Percentiles rank a stretch among this genome's conserved stretches.
Evolutionary conservation across 2,113 vertebrate genomes (phyloP).

Genomic region (Cairina moschata): DNA sequence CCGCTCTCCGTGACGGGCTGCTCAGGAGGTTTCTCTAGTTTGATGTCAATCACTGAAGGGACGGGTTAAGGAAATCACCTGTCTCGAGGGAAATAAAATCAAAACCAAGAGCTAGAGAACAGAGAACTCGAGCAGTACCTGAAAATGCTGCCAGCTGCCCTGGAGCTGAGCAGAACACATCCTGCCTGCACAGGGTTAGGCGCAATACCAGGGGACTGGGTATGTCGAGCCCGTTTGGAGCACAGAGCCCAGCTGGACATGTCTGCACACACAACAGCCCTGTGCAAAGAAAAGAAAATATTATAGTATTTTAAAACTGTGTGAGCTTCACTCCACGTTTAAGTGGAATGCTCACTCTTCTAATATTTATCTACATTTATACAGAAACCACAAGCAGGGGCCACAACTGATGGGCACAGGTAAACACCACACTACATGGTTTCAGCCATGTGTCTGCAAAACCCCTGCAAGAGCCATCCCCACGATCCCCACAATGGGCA

Average conservation of each 20-base stretch:
- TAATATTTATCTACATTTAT: not conserved
- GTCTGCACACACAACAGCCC: not conserved
- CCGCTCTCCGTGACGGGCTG: conserved; percentile 90
- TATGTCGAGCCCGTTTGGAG: rapidly evolving
- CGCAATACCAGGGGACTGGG: not conserved
- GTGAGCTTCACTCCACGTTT: not conserved
- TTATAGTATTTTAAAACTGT: not conserved
- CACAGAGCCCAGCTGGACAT: not conserved
- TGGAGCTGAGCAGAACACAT: not conserved
- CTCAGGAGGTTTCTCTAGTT: conserved; percentile 89
- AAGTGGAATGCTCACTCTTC: rapidly evolving
- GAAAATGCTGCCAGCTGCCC: not conserved
- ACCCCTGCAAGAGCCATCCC: not conserved
- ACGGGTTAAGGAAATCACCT: conserved; percentile 75
- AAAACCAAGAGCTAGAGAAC: not conserved
- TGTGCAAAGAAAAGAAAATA: not conserved
- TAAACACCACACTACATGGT: not conserved
- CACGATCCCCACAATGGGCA: not conserved
- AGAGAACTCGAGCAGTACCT: not conserved
- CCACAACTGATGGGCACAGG: rapidly evolving
- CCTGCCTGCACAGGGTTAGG: not conserved
- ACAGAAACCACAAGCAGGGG: not conserved
- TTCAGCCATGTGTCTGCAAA: not conserved
- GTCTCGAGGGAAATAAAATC: not conserved
- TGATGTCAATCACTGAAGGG: conserved; percentile 89